Evolutionary conservation across 2,113 vertebrate genomes (phyloP).

Genomic region (Trochalopteron elliotii): DNA sequence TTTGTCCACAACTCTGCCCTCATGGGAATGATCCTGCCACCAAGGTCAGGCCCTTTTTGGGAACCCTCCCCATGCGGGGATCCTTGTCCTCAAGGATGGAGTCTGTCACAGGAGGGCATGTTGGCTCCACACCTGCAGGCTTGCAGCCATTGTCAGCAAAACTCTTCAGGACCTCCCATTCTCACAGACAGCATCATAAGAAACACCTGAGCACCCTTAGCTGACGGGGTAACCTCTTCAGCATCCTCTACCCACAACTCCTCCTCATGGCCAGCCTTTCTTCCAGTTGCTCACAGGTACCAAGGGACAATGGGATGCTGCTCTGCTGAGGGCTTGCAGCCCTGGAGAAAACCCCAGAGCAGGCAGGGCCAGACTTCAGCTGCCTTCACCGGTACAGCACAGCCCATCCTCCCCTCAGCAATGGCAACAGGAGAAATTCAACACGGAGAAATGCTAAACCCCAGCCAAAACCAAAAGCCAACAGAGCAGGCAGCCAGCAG

Average conservation of each 20-base stretch:
- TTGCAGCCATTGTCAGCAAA: background rate
- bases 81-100: background rate
- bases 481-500: background rate
- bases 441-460: background rate
- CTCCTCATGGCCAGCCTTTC: background rate
- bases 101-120: background rate
- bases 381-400: accelerated
- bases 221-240: background rate
- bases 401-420: background rate
- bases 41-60: background rate
- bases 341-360: background rate
- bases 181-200: background rate
- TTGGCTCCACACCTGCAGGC: background rate
- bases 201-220: background rate
- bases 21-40: background rate
- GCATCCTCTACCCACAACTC: background rate
- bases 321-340: accelerated
- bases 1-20: background rate
- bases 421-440: constrained; percentile 2
- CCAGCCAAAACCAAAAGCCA: constrained; percentile 33
- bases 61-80: background rate
- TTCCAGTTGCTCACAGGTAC: accelerated
- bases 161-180: background rate
- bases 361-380: background rate
- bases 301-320: accelerated